These are phyloP conservation scores for Drosophila crucigera DNA, from an alignment of 2,888 invertebrate genomes.

Conservation along the genomic window DNA sequence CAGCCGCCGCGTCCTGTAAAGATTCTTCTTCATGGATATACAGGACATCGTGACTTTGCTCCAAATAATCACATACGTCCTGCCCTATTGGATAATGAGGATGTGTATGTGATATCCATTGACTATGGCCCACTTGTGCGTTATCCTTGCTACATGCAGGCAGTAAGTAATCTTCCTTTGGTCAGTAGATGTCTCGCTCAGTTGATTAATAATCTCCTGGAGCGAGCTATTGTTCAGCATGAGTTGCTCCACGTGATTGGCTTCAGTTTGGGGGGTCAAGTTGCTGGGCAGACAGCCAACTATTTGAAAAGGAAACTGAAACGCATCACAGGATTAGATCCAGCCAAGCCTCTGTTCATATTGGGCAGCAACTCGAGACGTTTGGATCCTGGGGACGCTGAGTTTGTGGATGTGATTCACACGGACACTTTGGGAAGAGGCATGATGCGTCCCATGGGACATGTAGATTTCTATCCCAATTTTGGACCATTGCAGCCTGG, in stretches of 20 bases:
- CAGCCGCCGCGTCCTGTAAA: conserved; percentile 86
- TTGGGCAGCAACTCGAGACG: conserved; percentile 85
- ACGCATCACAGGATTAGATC: conserved; percentile 88
- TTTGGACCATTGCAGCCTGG: conserved; percentile 88
- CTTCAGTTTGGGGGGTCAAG: conserved; percentile 89
- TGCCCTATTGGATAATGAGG: conserved; percentile 87
- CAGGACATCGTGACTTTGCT: conserved; percentile 87
- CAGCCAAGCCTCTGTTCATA: conserved; percentile 88
- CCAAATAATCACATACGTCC: conserved; percentile 88
- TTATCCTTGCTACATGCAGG: conserved; percentile 88
- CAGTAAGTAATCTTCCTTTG: conserved; percentile 87
- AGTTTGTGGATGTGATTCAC: conserved; percentile 88
- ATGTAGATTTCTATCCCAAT: conserved; percentile 88
- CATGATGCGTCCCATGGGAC: conserved; percentile 86
- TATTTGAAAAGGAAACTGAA: conserved; percentile 86
- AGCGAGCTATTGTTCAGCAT: conserved; percentile 84
- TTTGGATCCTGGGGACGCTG: conserved; percentile 87
- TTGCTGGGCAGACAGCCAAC: conserved; percentile 86
- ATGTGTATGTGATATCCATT: conserved; percentile 88
- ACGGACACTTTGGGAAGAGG: conserved; percentile 88
- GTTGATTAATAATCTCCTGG: conserved; percentile 87
- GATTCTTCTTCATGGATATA: conserved; percentile 88
- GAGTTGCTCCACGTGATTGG: conserved; percentile 87
- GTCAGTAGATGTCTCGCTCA: conserved; percentile 88
- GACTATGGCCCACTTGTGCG: conserved; percentile 88